phyloP scores from a whole-genome alignment of 53 echinoderm and acorn worm genomes.

The Echinarachnius parma region DNA sequence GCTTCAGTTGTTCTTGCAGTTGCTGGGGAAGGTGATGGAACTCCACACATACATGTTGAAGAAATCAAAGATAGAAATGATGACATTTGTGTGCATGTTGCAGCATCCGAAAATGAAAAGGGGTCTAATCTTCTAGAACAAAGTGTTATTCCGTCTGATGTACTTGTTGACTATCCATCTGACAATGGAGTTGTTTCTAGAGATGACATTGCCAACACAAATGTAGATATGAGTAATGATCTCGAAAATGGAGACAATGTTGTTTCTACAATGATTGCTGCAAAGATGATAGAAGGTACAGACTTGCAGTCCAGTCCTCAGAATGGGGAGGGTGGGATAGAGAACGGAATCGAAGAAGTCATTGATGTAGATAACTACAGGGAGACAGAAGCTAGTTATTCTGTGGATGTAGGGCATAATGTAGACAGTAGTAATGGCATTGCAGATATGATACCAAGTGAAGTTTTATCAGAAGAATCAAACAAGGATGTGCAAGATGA shows the following conservation, averaged over 20 bases:
- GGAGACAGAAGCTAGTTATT: slow-evolving; percentile 11
- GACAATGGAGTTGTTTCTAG: not conserved
- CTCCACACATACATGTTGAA: no score
- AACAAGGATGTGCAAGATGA: not conserved
- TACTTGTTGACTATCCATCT: not conserved
- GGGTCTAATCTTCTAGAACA: not conserved
- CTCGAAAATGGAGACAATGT: not conserved
- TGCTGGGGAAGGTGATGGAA: no score
- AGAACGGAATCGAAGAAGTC: not conserved
- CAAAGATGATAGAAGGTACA: not conserved
- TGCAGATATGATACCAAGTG: not conserved
- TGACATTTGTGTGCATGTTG: no score
- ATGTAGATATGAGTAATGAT: not conserved
- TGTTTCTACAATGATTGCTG: slow-evolving; percentile 2
- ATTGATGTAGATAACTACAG: not conserved
- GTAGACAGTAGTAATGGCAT: not conserved
- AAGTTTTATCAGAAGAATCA: no score
- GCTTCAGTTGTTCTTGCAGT: no score
- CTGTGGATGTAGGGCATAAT: slow-evolving; percentile 3
- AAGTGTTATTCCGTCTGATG: not conserved
- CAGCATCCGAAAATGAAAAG: not conserved
- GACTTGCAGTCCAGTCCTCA: not conserved
- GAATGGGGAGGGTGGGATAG: not conserved
- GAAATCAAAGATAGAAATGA: no score
- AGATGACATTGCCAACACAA: not conserved